A percentile compares a stretch with the other conserved stretches of the same genome.
Conservation (phyloP, 2,888 invertebrate species). For the Lithophane socia region DNA sequence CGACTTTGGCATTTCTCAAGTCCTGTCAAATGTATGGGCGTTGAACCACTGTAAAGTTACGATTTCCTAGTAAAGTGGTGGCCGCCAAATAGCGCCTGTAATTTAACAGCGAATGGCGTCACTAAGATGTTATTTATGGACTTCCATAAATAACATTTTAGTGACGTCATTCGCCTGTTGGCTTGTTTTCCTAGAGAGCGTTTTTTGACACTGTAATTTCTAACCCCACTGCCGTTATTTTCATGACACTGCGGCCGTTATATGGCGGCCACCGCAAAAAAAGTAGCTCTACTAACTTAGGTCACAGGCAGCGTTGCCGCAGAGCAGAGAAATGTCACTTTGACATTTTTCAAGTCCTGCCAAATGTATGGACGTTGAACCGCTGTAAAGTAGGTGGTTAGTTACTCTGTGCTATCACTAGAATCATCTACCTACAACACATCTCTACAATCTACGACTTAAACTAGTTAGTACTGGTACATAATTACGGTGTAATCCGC, state of each 20-base stretch:
- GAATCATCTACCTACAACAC: neutral
- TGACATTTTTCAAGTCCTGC: neutral
- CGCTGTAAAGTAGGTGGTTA: too few species aligned
- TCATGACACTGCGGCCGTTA: neutral
- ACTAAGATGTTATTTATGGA: neutral
- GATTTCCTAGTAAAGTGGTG: neutral
- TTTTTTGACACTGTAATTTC: neutral
- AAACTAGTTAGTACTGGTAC: constrained; percentile 16
- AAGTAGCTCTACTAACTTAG: neutral
- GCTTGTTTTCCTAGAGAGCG: neutral
- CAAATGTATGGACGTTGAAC: neutral
- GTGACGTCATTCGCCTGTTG: too few species aligned
- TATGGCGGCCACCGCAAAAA: neutral
- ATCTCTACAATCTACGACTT: constrained; percentile 8
- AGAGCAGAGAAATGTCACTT: neutral
- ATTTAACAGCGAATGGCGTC: neutral
- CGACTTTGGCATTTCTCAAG: neutral
- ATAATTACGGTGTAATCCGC: constrained; percentile 49
- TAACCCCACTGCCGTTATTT: neutral
- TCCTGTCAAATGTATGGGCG: neutral
- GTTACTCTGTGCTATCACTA: neutral
- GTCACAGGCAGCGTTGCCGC: neutral
- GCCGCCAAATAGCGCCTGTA: neutral
- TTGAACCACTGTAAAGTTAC: neutral
- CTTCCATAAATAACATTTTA: too few species aligned